These are phyloP conservation scores for Cryptocephalus primarius DNA, from an alignment of 2,888 invertebrate genomes.

Conservation along the genomic window DNA sequence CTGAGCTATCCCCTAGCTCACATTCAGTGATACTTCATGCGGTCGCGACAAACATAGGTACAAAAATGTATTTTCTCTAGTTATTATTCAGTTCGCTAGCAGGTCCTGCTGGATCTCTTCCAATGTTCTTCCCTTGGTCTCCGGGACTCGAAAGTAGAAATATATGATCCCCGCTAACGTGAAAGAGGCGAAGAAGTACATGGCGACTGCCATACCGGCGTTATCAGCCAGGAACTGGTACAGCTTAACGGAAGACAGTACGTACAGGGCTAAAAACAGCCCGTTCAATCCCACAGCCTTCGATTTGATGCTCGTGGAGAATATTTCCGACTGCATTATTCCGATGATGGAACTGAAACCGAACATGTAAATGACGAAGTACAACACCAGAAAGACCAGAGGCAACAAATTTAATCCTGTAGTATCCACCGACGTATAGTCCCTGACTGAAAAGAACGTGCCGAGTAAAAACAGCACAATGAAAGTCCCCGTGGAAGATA, in stretches of 20 bases:
- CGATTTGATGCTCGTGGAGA: constrained; percentile 22
- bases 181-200: not conserved
- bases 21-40: no score
- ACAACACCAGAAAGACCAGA: not conserved
- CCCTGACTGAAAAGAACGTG: not conserved
- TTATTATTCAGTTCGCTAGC: no score
- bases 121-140: constrained; percentile 3
- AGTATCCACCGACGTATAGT: not conserved
- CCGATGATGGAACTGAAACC: constrained; percentile 1
- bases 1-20: no score
- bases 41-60: no score
- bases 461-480: not conserved
- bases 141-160: constrained; percentile 11
- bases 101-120: constrained; percentile 3
- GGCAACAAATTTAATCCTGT: not conserved
- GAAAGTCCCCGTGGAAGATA: not conserved
- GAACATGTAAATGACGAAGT: not conserved
- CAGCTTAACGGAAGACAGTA: constrained; percentile 13
- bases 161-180: constrained; percentile 9
- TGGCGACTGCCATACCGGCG: constrained; percentile 8
- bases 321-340: constrained; percentile 18
- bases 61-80: no score
- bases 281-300: constrained; percentile 7
- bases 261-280: not conserved
- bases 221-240: constrained; percentile 22